These are phyloP conservation scores for Pomatostomus ruficeps DNA, from an alignment of 2,113 vertebrate species.

Conservation along the genomic window DNA sequence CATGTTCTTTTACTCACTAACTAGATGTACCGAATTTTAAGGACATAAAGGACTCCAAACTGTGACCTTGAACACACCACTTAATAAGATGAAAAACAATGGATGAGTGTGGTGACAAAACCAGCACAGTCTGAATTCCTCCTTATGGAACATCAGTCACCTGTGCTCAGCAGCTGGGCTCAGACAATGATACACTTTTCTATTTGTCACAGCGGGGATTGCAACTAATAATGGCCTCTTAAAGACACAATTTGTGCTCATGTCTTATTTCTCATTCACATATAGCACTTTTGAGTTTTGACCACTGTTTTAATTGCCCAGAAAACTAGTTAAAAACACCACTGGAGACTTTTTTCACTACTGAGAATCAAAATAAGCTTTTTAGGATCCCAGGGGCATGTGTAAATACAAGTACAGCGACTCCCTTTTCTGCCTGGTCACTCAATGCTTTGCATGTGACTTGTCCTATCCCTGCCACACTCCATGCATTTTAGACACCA, in stretches of 20 bases:
- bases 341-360: background rate
- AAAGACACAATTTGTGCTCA: background rate
- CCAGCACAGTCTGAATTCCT: background rate
- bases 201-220: background rate
- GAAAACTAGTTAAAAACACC: background rate
- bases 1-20: background rate
- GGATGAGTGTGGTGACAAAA: background rate
- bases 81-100: background rate
- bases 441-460: background rate
- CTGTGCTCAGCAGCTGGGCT: background rate
- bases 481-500: background rate
- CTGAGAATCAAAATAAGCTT: background rate
- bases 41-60: background rate
- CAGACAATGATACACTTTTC: background rate
- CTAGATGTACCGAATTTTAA: background rate
- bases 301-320: background rate
- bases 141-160: background rate
- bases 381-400: background rate
- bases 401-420: background rate
- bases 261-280: background rate
- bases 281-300: background rate
- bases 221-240: background rate
- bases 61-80: background rate
- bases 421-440: background rate
- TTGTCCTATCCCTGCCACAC: accelerated